A percentile compares a stretch with the other conserved stretches of the same genome.
Conservation (phyloP, 23 tunicate species). For the Clavelina lepadiformis region DNA sequence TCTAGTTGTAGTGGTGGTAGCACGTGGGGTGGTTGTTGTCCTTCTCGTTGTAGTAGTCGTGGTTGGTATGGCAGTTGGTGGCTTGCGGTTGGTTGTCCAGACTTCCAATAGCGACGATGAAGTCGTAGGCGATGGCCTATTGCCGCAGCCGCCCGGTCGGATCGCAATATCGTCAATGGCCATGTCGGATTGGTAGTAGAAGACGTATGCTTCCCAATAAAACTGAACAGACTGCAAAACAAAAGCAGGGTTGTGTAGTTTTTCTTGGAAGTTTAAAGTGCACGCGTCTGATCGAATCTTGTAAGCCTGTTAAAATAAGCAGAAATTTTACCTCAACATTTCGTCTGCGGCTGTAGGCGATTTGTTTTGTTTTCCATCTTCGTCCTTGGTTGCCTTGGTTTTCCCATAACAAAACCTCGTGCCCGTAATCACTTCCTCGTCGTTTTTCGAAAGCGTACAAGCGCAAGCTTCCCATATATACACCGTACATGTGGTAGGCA, state of each 20-base stretch:
- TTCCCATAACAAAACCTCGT: slow-evolving; percentile 84
- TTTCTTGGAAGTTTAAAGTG: too few relatives aligned
- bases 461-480: slow-evolving; percentile 83
- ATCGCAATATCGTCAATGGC: slow-evolving; percentile 69
- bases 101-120: slow-evolving; percentile 14
- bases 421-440: slow-evolving; percentile 44
- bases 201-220: slow-evolving; percentile 86
- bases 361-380: slow-evolving; percentile 42
- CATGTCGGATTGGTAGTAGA: slow-evolving; percentile 89
- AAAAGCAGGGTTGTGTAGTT: too few relatives aligned
- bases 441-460: slow-evolving; percentile 84
- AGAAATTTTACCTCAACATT: slow-evolving; percentile 59
- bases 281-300: too few relatives aligned
- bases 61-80: slow-evolving; percentile 3
- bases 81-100: slow-evolving; percentile 28
- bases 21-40: not conserved
- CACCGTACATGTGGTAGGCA: slow-evolving; percentile 82
- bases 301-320: too few relatives aligned
- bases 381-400: slow-evolving; percentile 72
- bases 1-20: slow-evolving; percentile 12
- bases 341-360: slow-evolving; percentile 42
- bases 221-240: slow-evolving; percentile 70
- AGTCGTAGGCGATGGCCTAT: not conserved
- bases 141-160: slow-evolving; percentile 20
- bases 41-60: slow-evolving; percentile 25